Conservation (phyloP, 2,113 vertebrate genomes). For the Pipra filicauda region DNA sequence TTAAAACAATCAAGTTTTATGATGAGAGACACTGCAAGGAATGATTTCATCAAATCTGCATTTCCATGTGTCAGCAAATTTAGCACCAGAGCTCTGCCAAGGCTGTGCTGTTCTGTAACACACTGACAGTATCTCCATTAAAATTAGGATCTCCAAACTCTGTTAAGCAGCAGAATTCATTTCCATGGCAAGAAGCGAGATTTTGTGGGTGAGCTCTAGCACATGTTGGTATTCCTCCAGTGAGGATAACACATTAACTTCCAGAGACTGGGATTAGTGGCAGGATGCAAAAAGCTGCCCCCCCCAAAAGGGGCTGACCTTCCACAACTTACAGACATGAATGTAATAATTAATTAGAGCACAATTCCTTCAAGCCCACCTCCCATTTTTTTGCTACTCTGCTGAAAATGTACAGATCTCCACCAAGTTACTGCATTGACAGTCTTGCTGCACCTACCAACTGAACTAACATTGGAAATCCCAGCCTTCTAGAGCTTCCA, state of each 20-base stretch:
- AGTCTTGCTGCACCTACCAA: not conserved
- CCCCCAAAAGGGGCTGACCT: not conserved
- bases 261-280: not conserved
- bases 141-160: not conserved
- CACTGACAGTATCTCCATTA: not conserved
- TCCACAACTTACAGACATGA: not conserved
- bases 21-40: not conserved
- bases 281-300: not conserved
- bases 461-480: not conserved
- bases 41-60: not conserved
- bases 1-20: not conserved
- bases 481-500: not conserved
- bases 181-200: not conserved
- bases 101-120: not conserved
- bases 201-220: not conserved
- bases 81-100: not conserved
- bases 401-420: not conserved
- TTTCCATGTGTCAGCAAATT: not conserved
- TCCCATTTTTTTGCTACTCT: not conserved
- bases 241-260: not conserved
- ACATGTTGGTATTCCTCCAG: not conserved
- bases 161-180: not conserved
- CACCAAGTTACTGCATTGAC: not conserved
- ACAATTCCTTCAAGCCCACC: not conserved
- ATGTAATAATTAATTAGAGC: not conserved